Percentiles rank a stretch among this genome's conserved stretches.
Conservation (phyloP, 2,797 vertebrate species). For the Acipenser oxyrinchus region DNA sequence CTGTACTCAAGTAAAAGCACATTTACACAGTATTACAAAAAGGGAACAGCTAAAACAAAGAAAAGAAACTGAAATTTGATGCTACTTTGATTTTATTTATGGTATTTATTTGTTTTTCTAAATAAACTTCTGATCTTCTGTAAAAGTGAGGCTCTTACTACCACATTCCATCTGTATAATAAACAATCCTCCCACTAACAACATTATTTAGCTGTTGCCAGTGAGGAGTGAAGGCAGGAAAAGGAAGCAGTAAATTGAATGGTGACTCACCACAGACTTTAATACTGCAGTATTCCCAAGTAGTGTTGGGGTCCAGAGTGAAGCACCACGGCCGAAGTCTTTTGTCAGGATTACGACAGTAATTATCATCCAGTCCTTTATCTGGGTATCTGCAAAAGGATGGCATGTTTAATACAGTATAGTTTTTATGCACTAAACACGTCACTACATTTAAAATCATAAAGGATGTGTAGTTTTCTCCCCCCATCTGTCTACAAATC, state of each 20-base stretch:
- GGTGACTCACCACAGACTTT: slow-evolving; percentile 83
- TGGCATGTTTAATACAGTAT: neutral
- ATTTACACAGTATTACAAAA: too few species aligned
- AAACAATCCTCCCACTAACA: slow-evolving; percentile 30
- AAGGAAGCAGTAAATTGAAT: slow-evolving; percentile 68
- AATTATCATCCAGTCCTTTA: slow-evolving; percentile 96
- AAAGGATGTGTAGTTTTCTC: too few species aligned
- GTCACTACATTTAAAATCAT: too few species aligned
- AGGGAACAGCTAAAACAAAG: too few species aligned
- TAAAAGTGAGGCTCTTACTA: too few species aligned
- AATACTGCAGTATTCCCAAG: slow-evolving; percentile 95
- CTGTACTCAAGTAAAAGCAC: too few species aligned
- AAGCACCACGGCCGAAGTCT: slow-evolving; percentile 93
- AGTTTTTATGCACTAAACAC: too few species aligned
- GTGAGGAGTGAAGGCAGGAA: slow-evolving; percentile 35
- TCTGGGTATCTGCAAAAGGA: slow-evolving; percentile 75
- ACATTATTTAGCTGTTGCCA: slow-evolving; percentile 43
- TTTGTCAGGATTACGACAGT: slow-evolving; percentile 92
- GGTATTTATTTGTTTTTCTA: too few species aligned
- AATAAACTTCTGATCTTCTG: too few species aligned
- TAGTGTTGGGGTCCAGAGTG: slow-evolving; percentile 84
- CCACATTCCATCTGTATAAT: too few species aligned
- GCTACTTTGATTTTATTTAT: too few species aligned
- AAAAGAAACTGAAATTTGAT: too few species aligned
- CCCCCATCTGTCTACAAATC: neutral